Base-by-base conservation (phyloP, 2,797 vertebrate species). In the Trichosurus vulpecula region DNA sequence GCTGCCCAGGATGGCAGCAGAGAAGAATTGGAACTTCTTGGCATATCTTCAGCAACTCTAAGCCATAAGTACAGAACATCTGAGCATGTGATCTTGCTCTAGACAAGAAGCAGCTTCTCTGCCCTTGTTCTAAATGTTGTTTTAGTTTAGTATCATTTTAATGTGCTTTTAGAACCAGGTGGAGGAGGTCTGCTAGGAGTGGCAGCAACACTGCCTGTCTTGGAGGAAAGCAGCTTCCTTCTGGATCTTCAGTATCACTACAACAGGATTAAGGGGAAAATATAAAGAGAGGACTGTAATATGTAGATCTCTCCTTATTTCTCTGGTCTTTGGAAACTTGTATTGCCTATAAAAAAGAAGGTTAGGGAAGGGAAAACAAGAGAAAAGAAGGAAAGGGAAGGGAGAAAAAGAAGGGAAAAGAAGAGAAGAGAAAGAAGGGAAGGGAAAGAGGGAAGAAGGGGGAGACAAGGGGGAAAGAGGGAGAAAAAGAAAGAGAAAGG, bases 101-200 rank as follows among this genome's bases (percentile, higher is more conserved):
- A 30, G 94, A 16, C 13, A 92, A 95, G 22, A 94, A 92, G 95
- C 22, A 92, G 29, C 29, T 93, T 52, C 9, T 16, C 56, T 57
- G 52, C 54, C 53, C 94, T n/a, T 74, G 29, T 2, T 57, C 47
- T 56, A 93, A 95, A 91, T 89, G 35, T 89, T 47, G 8, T 47
- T 81, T 81, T 81, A 3, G 22, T 81, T 81, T 81, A n/a, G 19
- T 74, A 22, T 41, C 29, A n/a, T 74, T 22, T 41, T 6, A 56
- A 55, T 41, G 74, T 61, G 35, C 8, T 31, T 90, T 95, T 92
- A 94, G 91, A 96, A 90, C 92, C 89, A 93, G 27, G 58, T 95
- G 30, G 13, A 47, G 35, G 54, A 97, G 22, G 54, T 41, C 41
- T 47, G 22, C 56, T 25, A 52, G 2, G 51, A 6, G 53, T 51